phyloP scores from a whole-genome alignment of 1,140 invertebrate species.

The Macrobrachium nipponense region DNA sequence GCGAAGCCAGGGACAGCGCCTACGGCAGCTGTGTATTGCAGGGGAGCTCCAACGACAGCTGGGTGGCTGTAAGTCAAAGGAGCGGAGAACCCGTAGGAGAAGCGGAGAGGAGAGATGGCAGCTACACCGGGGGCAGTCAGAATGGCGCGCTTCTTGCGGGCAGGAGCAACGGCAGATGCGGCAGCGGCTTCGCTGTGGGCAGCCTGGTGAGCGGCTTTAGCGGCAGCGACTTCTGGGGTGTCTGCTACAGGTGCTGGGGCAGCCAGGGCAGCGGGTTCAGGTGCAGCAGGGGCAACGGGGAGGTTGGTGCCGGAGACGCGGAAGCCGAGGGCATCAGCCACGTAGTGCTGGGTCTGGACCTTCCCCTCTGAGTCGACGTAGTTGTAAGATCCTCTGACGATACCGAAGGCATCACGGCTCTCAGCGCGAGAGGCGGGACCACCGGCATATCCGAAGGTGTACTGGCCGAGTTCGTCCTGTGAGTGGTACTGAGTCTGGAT shows the following conservation, averaged over 20 bases:
- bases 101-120: slow-evolving; percentile 6
- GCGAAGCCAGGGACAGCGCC: neutral
- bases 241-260: slow-evolving; percentile 35
- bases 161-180: slow-evolving; percentile 31
- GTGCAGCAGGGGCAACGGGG: slow-evolving; percentile 67
- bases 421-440: slow-evolving; percentile 34
- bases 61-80: neutral
- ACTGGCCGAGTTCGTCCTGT: slow-evolving; percentile 55
- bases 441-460: slow-evolving; percentile 45
- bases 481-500: slow-evolving; percentile 46
- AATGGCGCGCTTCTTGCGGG: slow-evolving; percentile 27
- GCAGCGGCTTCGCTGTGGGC: slow-evolving; percentile 46
- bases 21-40: neutral
- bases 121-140: neutral
- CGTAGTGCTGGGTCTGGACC: slow-evolving; percentile 50
- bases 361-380: slow-evolving; percentile 48
- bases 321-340: slow-evolving; percentile 70
- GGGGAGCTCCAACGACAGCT: neutral
- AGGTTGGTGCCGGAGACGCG: slow-evolving; percentile 76
- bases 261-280: slow-evolving; percentile 14
- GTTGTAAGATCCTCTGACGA: slow-evolving; percentile 40
- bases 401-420: slow-evolving; percentile 40
- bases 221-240: slow-evolving; percentile 48
- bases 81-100: neutral
- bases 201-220: slow-evolving; percentile 33